These are phyloP conservation scores for Ammodytes marinus DNA, from an alignment of 2,113 vertebrate genomes.

Conservation along the genomic window DNA sequence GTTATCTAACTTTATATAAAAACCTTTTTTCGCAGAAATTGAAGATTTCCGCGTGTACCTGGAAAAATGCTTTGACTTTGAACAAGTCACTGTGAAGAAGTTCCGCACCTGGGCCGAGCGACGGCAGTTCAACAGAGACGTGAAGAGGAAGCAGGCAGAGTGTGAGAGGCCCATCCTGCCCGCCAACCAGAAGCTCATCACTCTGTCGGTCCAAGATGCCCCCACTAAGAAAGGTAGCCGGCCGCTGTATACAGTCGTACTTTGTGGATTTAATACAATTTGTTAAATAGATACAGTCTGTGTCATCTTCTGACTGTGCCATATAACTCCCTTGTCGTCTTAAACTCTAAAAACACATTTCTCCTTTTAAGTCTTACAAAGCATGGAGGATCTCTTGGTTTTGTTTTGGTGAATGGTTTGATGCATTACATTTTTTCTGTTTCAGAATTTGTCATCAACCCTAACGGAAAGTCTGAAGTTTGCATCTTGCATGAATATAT, in stretches of 20 bases:
- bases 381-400: background rate
- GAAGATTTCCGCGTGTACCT: slow-evolving; percentile 94
- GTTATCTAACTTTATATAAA: background rate
- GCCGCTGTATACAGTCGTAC: fast-evolving
- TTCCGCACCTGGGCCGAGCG: slow-evolving; percentile 98
- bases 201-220: slow-evolving; percentile 95
- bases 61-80: slow-evolving; percentile 97
- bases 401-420: slow-evolving; percentile 9
- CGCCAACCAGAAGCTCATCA: slow-evolving; percentile 98
- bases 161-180: slow-evolving; percentile 96
- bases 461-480: slow-evolving; percentile 98
- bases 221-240: slow-evolving; percentile 95
- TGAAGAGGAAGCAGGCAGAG: slow-evolving; percentile 97
- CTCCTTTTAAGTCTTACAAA: background rate
- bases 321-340: background rate
- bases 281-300: background rate
- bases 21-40: slow-evolving; percentile 83
- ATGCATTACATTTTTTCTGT: slow-evolving; percentile 35
- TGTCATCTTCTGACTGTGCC: too few relatives aligned
- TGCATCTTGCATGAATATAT: slow-evolving; percentile 99
- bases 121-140: slow-evolving; percentile 96
- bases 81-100: slow-evolving; percentile 98
- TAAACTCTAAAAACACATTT: background rate
- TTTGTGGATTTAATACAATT: too few relatives aligned
- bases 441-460: slow-evolving; percentile 98